A percentile compares a stretch with the other conserved stretches of the same genome.
Evolutionary conservation across 2,113 vertebrate species (phyloP).

Genomic region (Cettia cetti): DNA sequence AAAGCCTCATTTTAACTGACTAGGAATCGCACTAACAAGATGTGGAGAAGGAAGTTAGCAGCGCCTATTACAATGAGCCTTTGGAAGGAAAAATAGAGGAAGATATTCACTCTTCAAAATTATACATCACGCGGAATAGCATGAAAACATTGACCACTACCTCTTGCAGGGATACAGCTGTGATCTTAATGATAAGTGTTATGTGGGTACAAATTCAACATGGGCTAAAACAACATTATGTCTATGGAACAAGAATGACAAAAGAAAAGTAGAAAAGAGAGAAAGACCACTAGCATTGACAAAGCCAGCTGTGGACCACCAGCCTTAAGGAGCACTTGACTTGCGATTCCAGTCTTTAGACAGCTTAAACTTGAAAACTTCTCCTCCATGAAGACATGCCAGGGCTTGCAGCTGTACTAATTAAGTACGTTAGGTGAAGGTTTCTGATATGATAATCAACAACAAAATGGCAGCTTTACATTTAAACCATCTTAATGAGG

Average conservation of each 20-base stretch:
- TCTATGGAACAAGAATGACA: neutral
- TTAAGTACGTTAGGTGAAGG: neutral
- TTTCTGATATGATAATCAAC: slow-evolving; percentile 65
- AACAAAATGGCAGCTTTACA: slow-evolving; percentile 20
- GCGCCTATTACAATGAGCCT: neutral
- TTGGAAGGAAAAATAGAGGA: neutral
- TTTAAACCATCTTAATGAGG: slow-evolving; percentile 47
- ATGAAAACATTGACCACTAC: neutral
- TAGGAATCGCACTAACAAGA: neutral
- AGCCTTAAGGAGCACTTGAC: neutral
- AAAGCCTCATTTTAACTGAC: neutral
- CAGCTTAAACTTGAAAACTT: neutral
- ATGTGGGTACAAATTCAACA: neutral
- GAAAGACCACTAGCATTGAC: neutral
- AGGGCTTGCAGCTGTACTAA: slow-evolving; percentile 14
- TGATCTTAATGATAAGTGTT: neutral
- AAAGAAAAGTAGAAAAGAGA: neutral
- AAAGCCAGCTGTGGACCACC: neutral
- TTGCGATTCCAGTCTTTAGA: neutral
- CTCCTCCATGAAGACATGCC: neutral
- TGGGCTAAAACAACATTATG: neutral
- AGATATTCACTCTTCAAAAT: neutral
- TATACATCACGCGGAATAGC: neutral
- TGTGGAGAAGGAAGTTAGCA: neutral
- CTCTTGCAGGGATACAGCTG: neutral